Conservation (phyloP, 2,888 invertebrate genomes). For the Aphidoletes aphidimyza region DNA sequence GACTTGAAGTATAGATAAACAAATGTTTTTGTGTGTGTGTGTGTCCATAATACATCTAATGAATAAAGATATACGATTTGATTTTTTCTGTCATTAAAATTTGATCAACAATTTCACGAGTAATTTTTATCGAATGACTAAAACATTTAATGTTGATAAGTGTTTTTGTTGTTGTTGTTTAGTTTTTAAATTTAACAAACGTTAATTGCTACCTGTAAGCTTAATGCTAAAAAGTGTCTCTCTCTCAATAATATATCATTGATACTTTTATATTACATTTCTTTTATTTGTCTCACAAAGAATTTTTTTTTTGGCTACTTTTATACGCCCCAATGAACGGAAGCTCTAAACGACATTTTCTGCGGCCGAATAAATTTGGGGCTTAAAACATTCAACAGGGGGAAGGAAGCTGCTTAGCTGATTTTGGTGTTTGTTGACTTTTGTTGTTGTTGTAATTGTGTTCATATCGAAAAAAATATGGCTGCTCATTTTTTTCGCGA, state of each 20-base stretch:
- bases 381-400: not conserved
- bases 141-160: slow-evolving; percentile 6
- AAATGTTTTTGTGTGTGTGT: too few species aligned
- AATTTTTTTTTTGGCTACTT: not conserved
- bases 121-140: not conserved
- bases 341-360: too few species aligned
- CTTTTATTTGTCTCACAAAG: not conserved
- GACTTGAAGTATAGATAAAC: not conserved
- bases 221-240: not conserved
- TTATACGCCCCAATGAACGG: too few species aligned
- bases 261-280: not conserved
- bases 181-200: not conserved
- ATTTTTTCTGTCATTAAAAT: not conserved
- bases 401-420: not conserved
- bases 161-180: too few species aligned
- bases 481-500: not conserved
- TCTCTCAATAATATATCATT: slow-evolving; percentile 9
- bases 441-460: not conserved
- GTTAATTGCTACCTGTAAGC: not conserved
- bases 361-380: too few species aligned
- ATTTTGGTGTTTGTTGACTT: too few species aligned
- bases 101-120: too few species aligned
- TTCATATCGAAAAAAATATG: slow-evolving; percentile 6
- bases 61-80: not conserved
- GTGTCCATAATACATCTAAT: not conserved